Evolutionary conservation across 1,140 invertebrate species (phyloP), one percentile per base, ranked within the genome.

Genomic region (Eciton burchellii): DNA sequence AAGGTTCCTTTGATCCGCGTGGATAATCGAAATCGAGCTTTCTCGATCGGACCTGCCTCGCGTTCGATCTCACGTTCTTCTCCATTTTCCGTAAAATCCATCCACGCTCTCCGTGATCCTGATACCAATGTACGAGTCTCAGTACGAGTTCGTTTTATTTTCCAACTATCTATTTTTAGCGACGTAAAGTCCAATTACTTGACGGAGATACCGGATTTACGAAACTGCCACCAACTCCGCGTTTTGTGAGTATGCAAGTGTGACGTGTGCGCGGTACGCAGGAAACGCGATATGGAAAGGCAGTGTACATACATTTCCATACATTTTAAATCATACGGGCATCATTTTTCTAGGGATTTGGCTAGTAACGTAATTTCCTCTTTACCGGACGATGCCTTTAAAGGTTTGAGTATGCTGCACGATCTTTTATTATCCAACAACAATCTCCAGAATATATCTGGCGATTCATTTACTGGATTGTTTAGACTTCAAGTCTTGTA

Each of bases 381-480:
- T 5, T 88, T 99, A 81, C 95, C 96, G 60, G 96, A 95, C 9
- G 94, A 94, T 35, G 95, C 96, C 0, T 98, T 99, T 91, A 92
- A 94, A 41, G 96, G 95, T 21, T 95, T 98, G 81, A 93, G 93
- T 21, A 95, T 96, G 70, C 95, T 99, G 68, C 97, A 97, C 84
- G 98, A 99, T 94, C 94, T 99, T 45, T 95, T 98, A 60, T 94
- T 99, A 54, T 96, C 97, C 24, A 95, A 97, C 90, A 99, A 99
- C 94, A 95, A 95, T 60, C 96, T 99, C 85, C 95, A 95, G 76
- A 92, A 93, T 47, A 95, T 99, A 89, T 96, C 97, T 0, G 94
- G 95, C 56, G 96, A 97, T 90, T 96, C 97, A 52, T 99, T 99
- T 93, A 90, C 92, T 47, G 98, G 98, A 81, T 95, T 99, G 71